Evolutionary conservation across 2,797 vertebrate genomes (phyloP), one percentile per base, ranked within the genome.

Genomic region (Sebastes taczanowskii): DNA sequence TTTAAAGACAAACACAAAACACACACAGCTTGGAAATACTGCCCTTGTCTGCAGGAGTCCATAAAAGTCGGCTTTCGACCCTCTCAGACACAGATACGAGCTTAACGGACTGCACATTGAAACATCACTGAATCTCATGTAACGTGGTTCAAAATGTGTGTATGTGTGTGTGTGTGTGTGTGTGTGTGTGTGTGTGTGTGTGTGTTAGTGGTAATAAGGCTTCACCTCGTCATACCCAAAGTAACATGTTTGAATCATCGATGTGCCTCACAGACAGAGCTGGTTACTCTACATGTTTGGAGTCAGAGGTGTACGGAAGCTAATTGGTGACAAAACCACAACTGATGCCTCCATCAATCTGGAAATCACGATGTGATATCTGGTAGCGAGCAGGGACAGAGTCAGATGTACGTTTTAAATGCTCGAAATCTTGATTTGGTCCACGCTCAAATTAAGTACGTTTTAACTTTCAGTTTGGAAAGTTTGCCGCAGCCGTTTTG

Each of bases 1-100:
- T 73, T 13, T 74, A 89, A 66, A 83, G 64, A 80, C 80, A 78
- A 61, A 71, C 74, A 83, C 85, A 64, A 69, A 64, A 85, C 79
- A 83, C 79, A 83, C 78, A 78, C 60, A n/a, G 74, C 64, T 30
- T 22, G 56, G 64, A 84, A 75, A 84, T 27, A 58, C 72, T 11
- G 85, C 70, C 32, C 23, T 55, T 4, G 42, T 80, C 59, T 62
- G 69, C 58, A 52, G 4, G 20, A 73, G 13, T 65, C 32, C 1
- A 56, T 64, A 30, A 75, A 67, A 73, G 46, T n/a, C 3, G 4
- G 3, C 56, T 53, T 52, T 13, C 11, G 25, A 18, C 18, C 23
- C 35, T 49, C 14, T 62, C 30, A 49, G 34, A 71, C 64, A 71
- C 77, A 64, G 14, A 77, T 1, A 78, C 49, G 25, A 66, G 71